Evolutionary conservation across 2,888 invertebrate species (phyloP).

Genomic region (Apoda limacodes): DNA sequence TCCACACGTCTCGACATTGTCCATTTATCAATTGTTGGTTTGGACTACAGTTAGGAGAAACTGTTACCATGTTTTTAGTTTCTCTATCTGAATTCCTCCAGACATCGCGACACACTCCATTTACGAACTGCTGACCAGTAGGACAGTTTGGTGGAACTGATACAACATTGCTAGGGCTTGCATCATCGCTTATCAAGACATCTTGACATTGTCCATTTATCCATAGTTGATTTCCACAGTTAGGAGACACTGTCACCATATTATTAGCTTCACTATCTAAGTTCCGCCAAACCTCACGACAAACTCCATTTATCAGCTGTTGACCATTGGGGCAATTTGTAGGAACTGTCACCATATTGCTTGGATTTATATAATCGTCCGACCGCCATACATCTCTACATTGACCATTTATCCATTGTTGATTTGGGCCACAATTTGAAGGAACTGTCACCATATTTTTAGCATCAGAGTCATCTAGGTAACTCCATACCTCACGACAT

Average conservation of each 20-base stretch:
- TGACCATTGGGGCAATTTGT: conserved; percentile 17
- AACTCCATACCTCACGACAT: conserved; percentile 10
- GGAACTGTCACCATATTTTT: conserved; percentile 24
- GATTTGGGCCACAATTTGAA: conserved; percentile 17
- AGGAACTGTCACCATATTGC: conserved; percentile 1
- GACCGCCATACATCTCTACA: conserved; percentile 17
- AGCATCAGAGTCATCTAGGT: neutral
- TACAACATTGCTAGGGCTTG: conserved; percentile 7
- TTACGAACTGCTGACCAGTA: conserved; percentile 22
- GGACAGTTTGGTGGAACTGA: conserved; percentile 26
- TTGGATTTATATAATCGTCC: neutral
- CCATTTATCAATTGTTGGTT: conserved; percentile 20
- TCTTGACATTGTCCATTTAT: conserved; percentile 31
- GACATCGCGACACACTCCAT: conserved; percentile 23
- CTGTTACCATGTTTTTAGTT: conserved; percentile 12
- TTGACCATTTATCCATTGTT: conserved; percentile 16
- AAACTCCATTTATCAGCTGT: conserved; percentile 16
- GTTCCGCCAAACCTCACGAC: conserved; percentile 18
- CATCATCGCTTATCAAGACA: conserved; percentile 20
- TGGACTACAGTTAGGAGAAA: conserved; percentile 21
- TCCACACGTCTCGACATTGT: conserved; percentile 20
- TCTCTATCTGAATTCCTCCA: conserved; percentile 8
- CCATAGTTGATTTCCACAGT: conserved; percentile 22
- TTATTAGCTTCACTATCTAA: conserved; percentile 2
- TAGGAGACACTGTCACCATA: conserved; percentile 24